These are phyloP conservation scores for Clostera curtula DNA, from an alignment of 2,888 invertebrate genomes.

Conservation along the genomic window DNA sequence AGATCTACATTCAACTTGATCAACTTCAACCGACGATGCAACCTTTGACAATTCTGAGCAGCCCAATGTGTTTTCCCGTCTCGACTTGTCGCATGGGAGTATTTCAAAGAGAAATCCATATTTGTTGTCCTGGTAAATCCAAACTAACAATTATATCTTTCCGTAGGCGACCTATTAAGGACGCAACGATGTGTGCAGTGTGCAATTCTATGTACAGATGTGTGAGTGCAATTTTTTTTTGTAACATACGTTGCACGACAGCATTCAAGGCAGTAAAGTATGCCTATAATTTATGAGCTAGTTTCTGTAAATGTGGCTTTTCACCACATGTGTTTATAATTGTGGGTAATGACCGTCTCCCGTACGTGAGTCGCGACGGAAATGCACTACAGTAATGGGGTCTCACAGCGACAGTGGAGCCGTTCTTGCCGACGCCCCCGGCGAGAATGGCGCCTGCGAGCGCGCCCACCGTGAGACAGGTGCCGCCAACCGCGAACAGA, in stretches of 20 bases:
- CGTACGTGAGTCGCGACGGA: background rate
- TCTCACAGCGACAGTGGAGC: constrained; percentile 98
- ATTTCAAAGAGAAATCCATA: too few relatives aligned
- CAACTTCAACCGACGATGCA: constrained; percentile 21
- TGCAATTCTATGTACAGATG: too few relatives aligned
- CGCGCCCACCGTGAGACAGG: constrained; percentile 81
- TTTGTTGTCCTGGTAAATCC: too few relatives aligned
- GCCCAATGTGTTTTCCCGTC: constrained; percentile 19
- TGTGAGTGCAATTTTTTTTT: too few relatives aligned
- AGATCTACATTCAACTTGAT: constrained; percentile 17
- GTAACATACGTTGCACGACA: too few relatives aligned
- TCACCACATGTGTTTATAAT: too few relatives aligned
- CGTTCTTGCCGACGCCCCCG: constrained; percentile 98
- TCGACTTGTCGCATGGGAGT: constrained; percentile 23
- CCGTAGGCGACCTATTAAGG: too few relatives aligned
- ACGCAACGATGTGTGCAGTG: too few relatives aligned
- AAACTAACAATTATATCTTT: too few relatives aligned
- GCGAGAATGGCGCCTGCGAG: constrained; percentile 85
- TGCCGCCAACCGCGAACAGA: constrained; percentile 82
- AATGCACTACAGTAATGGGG: constrained; percentile 14
- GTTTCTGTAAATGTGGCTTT: too few relatives aligned
- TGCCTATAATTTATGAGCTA: too few relatives aligned
- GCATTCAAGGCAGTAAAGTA: too few relatives aligned
- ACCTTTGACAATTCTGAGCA: constrained; percentile 16
- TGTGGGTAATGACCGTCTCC: constrained; percentile 5